Evolutionary conservation across 2,888 invertebrate species (phyloP).

Genomic region (Lycophotia porphyrea): DNA sequence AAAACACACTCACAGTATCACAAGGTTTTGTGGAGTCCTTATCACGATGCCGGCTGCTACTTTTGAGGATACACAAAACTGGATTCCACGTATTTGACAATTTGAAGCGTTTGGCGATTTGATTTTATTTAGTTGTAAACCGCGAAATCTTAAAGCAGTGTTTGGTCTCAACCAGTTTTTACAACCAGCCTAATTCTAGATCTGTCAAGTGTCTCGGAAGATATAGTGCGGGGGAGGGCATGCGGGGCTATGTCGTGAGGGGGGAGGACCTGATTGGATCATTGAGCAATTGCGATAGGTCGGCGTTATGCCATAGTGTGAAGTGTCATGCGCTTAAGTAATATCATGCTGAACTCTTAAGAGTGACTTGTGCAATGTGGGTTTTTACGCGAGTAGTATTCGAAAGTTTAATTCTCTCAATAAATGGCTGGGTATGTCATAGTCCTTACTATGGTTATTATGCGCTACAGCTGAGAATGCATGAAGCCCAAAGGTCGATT

Average conservation of each 20-base stretch:
- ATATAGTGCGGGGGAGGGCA: slow-evolving; percentile 36
- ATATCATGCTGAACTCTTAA: slow-evolving; percentile 11
- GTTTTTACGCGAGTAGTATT: slow-evolving; percentile 30
- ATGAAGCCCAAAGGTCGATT: neutral
- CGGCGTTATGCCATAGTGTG: slow-evolving; percentile 73
- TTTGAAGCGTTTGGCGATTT: too few species aligned
- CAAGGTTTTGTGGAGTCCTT: too few species aligned
- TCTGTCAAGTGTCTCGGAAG: slow-evolving; percentile 67
- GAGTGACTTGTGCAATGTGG: neutral
- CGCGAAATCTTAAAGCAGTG: too few species aligned
- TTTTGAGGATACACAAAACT: too few species aligned
- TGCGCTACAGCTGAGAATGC: too few species aligned
- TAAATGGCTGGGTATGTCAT: neutral
- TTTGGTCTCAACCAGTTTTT: too few species aligned
- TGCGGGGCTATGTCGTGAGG: slow-evolving; percentile 52
- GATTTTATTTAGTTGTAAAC: too few species aligned
- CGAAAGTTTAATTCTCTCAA: neutral
- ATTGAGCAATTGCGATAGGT: slow-evolving; percentile 83
- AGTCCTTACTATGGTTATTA: neutral
- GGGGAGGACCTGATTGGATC: slow-evolving; percentile 80
- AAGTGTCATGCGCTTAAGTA: slow-evolving; percentile 31
- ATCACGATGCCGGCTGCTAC: too few species aligned
- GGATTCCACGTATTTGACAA: too few species aligned
- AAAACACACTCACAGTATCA: too few species aligned
- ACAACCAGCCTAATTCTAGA: slow-evolving; percentile 66